A percentile compares a stretch with the other conserved stretches of the same genome.
These are phyloP conservation scores for Musca domestica DNA, from an alignment of 1,140 invertebrate genomes.

Conservation along the genomic window DNA sequence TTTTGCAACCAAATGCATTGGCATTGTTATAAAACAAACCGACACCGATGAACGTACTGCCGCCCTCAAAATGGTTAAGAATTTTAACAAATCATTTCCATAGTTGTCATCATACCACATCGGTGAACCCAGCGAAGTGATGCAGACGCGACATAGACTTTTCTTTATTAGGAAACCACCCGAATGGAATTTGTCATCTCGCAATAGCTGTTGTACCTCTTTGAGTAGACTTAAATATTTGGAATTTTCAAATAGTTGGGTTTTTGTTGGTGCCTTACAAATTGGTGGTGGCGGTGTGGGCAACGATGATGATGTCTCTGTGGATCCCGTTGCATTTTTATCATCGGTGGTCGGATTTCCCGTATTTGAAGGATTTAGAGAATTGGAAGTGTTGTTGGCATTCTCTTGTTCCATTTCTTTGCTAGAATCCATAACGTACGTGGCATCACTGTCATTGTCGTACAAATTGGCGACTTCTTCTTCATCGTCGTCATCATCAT, in stretches of 20 bases:
- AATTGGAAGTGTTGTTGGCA: background rate
- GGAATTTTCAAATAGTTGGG: conserved; percentile 35
- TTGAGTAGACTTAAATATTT: conserved; percentile 39
- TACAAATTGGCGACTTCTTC: conserved; percentile 20
- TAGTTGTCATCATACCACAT: conserved; percentile 65
- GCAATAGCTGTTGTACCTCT: conserved; percentile 34
- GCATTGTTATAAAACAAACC: conserved; percentile 73
- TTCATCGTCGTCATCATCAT: conserved; percentile 30
- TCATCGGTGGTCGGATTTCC: background rate
- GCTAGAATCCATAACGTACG: conserved; percentile 13
- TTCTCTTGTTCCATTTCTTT: conserved; percentile 25
- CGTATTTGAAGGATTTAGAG: background rate
- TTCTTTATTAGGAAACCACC: conserved; percentile 10
- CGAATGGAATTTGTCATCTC: conserved; percentile 30
- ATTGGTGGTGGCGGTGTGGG: conserved; percentile 23
- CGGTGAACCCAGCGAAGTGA: conserved; percentile 74
- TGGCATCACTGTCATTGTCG: conserved; percentile 14
- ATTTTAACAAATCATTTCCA: conserved; percentile 65
- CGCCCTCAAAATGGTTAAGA: conserved; percentile 71
- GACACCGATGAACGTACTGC: conserved; percentile 66
- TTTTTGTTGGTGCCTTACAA: conserved; percentile 11
- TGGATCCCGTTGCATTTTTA: conserved; percentile 11
- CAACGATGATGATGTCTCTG: conserved; percentile 21
- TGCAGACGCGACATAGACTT: conserved; percentile 61
- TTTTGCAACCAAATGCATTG: conserved; percentile 71